phyloP scores from a whole-genome alignment of 2,888 invertebrate species.

The Nebria brevicollis region DNA sequence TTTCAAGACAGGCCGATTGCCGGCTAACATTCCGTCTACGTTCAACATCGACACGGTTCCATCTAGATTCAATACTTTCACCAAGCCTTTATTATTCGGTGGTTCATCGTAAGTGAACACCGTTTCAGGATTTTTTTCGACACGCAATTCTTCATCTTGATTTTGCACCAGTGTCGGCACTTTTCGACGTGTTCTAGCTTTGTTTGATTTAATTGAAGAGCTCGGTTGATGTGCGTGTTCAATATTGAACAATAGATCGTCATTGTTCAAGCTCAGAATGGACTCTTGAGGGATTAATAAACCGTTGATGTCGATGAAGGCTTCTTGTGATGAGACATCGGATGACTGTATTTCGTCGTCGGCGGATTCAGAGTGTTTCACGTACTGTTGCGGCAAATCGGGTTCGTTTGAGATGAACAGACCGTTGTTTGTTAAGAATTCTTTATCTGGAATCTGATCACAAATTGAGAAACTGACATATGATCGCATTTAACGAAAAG shows the following conservation, averaged over 20 bases:
- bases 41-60: constrained; percentile 50
- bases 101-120: constrained; percentile 36
- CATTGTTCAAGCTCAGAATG: constrained; percentile 34
- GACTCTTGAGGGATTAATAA: constrained; percentile 37
- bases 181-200: constrained; percentile 16
- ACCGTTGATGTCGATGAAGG: constrained; percentile 42
- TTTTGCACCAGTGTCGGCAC: constrained; percentile 49
- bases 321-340: constrained; percentile 39
- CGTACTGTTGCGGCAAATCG: neutral
- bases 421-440: constrained; percentile 52
- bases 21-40: constrained; percentile 48
- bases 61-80: constrained; percentile 55
- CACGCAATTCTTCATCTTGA: constrained; percentile 43
- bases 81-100: constrained; percentile 45
- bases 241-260: constrained; percentile 37
- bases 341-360: constrained; percentile 40
- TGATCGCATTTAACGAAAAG: neutral
- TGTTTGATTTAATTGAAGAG: constrained; percentile 9
- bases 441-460: constrained; percentile 52
- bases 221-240: constrained; percentile 17
- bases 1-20: constrained; percentile 29
- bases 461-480: neutral
- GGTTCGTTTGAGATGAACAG: constrained; percentile 53
- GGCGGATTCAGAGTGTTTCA: constrained; percentile 14
- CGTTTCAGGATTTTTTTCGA: constrained; percentile 38